These are phyloP conservation scores for Zaprionus ghesquierei DNA, from an alignment of 1,140 invertebrate genomes.

Conservation along the genomic window DNA sequence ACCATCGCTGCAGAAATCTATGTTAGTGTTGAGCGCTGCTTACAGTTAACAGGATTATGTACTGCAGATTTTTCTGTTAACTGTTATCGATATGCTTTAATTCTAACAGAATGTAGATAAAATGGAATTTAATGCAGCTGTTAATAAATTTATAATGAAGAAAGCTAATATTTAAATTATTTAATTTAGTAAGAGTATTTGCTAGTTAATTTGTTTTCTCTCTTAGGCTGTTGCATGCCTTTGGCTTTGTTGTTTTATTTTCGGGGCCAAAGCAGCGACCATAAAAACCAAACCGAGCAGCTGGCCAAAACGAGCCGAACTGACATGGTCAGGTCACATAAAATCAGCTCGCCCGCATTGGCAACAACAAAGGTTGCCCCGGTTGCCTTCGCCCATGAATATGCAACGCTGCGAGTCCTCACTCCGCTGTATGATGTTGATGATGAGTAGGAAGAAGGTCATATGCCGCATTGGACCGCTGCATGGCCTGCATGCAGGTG, in stretches of 20 bases:
- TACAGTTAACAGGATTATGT: too few species aligned
- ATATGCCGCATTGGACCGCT: conserved; percentile 23
- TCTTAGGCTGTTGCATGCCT: conserved; percentile 3
- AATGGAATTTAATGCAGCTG: conserved; percentile 17
- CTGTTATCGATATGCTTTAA: too few species aligned
- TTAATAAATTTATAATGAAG: not conserved
- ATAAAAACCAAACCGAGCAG: conserved; percentile 73
- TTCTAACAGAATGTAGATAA: not conserved
- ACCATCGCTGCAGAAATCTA: too few species aligned
- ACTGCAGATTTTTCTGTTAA: too few species aligned
- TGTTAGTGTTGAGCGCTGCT: too few species aligned
- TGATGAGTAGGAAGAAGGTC: conserved; percentile 47
- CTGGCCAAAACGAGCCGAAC: conserved; percentile 61
- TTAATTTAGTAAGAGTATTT: conserved; percentile 35
- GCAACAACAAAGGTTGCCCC: conserved; percentile 18
- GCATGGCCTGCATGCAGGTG: conserved; percentile 61
- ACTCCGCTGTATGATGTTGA: conserved; percentile 46
- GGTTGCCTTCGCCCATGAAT: conserved; percentile 16
- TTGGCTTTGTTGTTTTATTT: conserved; percentile 7
- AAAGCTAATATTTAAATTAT: conserved; percentile 57
- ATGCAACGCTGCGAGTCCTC: conserved; percentile 8
- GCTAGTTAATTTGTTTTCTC: not conserved
- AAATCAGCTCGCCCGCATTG: conserved; percentile 31
- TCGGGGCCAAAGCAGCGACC: conserved; percentile 16
- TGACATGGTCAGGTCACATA: conserved; percentile 65